Evolutionary conservation across 1,140 invertebrate species (phyloP), one percentile per base, ranked within the genome.

Genomic region (Cherax destructor): DNA sequence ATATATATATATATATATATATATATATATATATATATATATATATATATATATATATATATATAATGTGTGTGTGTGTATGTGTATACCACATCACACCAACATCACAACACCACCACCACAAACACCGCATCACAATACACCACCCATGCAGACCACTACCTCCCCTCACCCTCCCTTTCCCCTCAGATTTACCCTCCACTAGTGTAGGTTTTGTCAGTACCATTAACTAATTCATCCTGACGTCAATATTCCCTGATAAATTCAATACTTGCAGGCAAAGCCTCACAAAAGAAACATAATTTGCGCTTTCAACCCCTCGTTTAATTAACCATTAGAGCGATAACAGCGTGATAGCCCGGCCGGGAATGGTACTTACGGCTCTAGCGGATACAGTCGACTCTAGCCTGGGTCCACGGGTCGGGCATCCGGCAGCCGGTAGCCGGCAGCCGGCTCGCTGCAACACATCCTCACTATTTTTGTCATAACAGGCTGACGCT

Each of bases 201-300:
- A 4, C 49, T 59, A 89, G 87, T 49, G 65, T 30, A 90, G 81
- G 80, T 80, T 83, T 77, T 78, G 88, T 90, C 69, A 83, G 56
- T 16, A n/a, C 52, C 83, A 86, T 91, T 91, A 91, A 91, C 74
- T 91, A 91, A 91, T 91, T 91, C 89, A 91, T 91, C 79, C 61
- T 83, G 65, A 69, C 89, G 89, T 91, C 89, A 91, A 91, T 85
- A 91, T 85, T 74, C 78, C 77, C 49, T 91, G 83, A 80, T 85
- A 85, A 91, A 91, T 91, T 91, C 77, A 91, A 80, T 85, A 72
- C 89, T 79, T 91, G 89, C 89, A 91, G 89, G 77, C 89, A 85
- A 91, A 91, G n/a, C 89, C 86, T 91, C 79, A 86, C 83, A 91
- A 91, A 91, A 91, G 89, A 83, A 91, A 85, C 89, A 86, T 85